These are phyloP conservation scores for Gobius niger DNA, from an alignment of 2,113 vertebrate species.

Conservation along the genomic window DNA sequence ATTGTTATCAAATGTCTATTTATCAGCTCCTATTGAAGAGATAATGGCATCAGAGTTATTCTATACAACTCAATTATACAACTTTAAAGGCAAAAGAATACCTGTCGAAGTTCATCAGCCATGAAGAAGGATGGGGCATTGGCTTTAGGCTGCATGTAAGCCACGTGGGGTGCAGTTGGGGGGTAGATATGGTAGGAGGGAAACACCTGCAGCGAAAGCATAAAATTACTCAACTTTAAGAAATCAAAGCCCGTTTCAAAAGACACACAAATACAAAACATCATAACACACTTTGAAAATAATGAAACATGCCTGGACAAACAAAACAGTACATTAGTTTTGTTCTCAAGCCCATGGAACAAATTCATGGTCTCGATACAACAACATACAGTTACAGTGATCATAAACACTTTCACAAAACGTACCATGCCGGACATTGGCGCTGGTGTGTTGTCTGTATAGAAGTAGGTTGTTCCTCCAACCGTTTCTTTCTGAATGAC, in stretches of 20 bases:
- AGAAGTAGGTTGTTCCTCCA: conserved; percentile 98
- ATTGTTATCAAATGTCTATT: conserved; percentile 98
- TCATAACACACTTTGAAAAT: not conserved
- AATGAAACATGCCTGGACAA: not conserved
- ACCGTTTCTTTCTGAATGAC: conserved; percentile 99
- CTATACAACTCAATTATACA: too few species aligned
- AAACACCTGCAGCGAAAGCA: conserved; percentile 86
- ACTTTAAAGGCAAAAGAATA: conserved; percentile 49
- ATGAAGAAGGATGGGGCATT: conserved; percentile 99
- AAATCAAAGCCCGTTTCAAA: conserved; percentile 49
- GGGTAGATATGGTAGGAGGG: conserved; percentile 98
- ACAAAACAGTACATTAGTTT: too few species aligned
- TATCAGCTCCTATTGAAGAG: conserved; percentile 87
- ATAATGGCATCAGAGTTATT: conserved; percentile 3
- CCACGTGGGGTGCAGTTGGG: conserved; percentile 94
- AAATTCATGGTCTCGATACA: not conserved
- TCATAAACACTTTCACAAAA: not conserved
- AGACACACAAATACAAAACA: not conserved
- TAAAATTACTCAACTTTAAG: conserved; percentile 46
- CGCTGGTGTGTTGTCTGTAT: conserved; percentile 94
- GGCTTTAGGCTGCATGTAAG: conserved; percentile 99
- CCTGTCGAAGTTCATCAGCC: conserved; percentile 98
- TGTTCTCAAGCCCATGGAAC: not conserved
- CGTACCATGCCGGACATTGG: conserved; percentile 95
- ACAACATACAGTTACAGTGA: not conserved